Evolutionary conservation across 2,888 invertebrate genomes (phyloP).

Genomic region (Isoperla grammatica): DNA sequence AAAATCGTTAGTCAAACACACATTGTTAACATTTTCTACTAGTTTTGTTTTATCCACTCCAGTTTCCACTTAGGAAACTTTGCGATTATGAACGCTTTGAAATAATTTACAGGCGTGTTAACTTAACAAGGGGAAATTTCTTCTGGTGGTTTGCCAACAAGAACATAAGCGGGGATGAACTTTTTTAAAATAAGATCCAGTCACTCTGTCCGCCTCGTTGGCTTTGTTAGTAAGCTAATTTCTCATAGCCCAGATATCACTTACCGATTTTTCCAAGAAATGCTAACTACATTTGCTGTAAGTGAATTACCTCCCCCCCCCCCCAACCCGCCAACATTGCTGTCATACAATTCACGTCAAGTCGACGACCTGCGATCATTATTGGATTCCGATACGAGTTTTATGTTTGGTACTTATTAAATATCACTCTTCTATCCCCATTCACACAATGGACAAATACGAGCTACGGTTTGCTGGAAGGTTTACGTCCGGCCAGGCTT

Average conservation of each 20-base stretch:
- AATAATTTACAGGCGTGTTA: slow-evolving; percentile 3
- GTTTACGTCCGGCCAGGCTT: too few species aligned
- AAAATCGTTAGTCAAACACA: too few species aligned
- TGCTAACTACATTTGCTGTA: slow-evolving; percentile 1
- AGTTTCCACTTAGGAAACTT: neutral
- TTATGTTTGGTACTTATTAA: too few species aligned
- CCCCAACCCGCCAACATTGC: neutral
- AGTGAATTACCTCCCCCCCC: slow-evolving; percentile 3
- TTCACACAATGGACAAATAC: too few species aligned
- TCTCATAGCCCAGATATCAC: neutral
- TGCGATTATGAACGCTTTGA: neutral
- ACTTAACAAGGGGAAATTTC: neutral
- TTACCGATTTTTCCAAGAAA: slow-evolving; percentile 8
- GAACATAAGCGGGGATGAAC: neutral
- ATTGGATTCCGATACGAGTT: too few species aligned
- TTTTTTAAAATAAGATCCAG: neutral
- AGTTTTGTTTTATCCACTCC: too few species aligned
- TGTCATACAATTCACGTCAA: neutral
- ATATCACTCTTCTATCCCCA: too few species aligned
- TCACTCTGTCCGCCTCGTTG: slow-evolving; percentile 5
- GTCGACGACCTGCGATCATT: too few species aligned
- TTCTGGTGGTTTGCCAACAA: slow-evolving; percentile 11
- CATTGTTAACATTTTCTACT: too few species aligned
- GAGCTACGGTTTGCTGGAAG: too few species aligned
- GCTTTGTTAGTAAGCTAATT: neutral